phyloP scores from a whole-genome alignment of 1,140 invertebrate species.

The Drosophila obscura region DNA sequence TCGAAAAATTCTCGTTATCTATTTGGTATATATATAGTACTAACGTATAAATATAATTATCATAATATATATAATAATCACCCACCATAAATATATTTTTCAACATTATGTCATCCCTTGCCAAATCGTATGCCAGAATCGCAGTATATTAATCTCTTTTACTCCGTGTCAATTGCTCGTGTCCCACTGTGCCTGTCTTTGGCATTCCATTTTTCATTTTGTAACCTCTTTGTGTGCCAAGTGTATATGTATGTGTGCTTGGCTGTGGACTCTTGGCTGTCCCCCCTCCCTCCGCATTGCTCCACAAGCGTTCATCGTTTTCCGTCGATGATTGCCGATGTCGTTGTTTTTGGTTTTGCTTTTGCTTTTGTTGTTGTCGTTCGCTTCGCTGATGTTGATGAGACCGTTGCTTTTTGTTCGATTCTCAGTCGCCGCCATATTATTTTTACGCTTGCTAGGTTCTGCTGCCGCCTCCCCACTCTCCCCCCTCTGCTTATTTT shows the following conservation, averaged over 20 bases:
- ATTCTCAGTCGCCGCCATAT: slow-evolving; percentile 66
- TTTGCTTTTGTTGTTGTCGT: slow-evolving; percentile 55
- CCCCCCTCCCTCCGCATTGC: background rate
- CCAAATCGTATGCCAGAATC: too few species aligned
- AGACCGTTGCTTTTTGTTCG: slow-evolving; percentile 24
- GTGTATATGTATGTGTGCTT: slow-evolving; percentile 48
- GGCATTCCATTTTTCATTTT: slow-evolving; percentile 80
- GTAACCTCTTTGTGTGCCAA: slow-evolving; percentile 36
- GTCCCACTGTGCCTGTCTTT: slow-evolving; percentile 62
- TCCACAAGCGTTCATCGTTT: slow-evolving; percentile 51
- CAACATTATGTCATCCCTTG: too few species aligned
- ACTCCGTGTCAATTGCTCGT: background rate
- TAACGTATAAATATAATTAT: too few species aligned
- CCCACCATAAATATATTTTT: too few species aligned
- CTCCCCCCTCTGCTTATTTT: background rate
- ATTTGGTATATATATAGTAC: too few species aligned
- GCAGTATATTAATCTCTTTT: background rate
- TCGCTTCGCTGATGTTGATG: slow-evolving; percentile 21
- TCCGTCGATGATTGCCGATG: slow-evolving; percentile 32
- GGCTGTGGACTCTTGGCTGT: slow-evolving; percentile 61
- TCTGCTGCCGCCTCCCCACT: slow-evolving; percentile 41
- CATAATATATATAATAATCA: background rate
- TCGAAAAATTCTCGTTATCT: too few species aligned
- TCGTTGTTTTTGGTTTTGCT: slow-evolving; percentile 27
- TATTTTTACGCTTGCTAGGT: slow-evolving; percentile 74